phyloP scores from a whole-genome alignment of 1,140 invertebrate genomes.

The Meloidogyne chitwoodi region DNA sequence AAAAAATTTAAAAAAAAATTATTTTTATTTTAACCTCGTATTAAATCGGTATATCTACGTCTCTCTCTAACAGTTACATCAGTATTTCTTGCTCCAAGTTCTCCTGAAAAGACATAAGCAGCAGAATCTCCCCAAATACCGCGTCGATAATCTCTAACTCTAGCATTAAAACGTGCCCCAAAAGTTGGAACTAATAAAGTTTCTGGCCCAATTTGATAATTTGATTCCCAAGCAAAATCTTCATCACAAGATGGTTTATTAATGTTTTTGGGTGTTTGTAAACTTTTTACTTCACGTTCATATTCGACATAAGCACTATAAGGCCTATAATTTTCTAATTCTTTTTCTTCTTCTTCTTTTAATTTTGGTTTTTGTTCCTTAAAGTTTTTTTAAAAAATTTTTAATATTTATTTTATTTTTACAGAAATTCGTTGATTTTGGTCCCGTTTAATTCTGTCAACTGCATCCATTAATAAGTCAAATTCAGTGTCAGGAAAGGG shows the following conservation, averaged over 20 bases:
- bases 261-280: background rate
- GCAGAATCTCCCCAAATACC: constrained; percentile 55
- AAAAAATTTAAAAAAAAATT: background rate
- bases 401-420: background rate
- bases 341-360: background rate
- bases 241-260: constrained; percentile 33
- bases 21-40: constrained; percentile 22
- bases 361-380: background rate
- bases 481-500: constrained; percentile 44
- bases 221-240: constrained; percentile 54
- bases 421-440: background rate
- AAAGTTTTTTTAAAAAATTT: background rate
- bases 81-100: constrained; percentile 49
- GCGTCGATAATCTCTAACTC: constrained; percentile 57
- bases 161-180: constrained; percentile 77
- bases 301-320: constrained; percentile 7
- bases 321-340: constrained; percentile 58
- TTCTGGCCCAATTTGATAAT: constrained; percentile 81
- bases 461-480: constrained; percentile 51
- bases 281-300: constrained; percentile 8
- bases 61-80: constrained; percentile 57
- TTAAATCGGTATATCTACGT: constrained; percentile 49
- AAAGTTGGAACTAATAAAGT: constrained; percentile 85
- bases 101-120: constrained; percentile 49
- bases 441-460: constrained; percentile 49